A percentile compares a stretch with the other conserved stretches of the same genome.
Evolutionary conservation across 2,113 vertebrate species (phyloP).

Genomic region (Ondatra zibethicus): DNA sequence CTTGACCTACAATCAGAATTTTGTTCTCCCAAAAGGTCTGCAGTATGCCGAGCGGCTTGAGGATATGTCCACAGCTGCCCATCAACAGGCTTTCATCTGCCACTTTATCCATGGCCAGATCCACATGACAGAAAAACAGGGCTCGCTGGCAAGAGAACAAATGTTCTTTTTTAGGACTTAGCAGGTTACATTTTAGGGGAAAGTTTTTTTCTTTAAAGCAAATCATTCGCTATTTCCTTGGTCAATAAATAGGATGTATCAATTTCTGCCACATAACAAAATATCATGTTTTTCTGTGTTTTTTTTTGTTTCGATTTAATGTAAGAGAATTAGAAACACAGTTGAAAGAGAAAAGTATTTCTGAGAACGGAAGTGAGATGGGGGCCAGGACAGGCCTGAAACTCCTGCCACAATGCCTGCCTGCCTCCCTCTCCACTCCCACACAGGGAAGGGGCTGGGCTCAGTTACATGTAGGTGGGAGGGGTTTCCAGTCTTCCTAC

Average conservation of each 20-base stretch:
- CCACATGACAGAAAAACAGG: neutral
- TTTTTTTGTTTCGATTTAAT: neutral
- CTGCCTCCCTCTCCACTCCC: neutral
- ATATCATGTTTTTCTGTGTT: neutral
- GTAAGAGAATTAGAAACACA: neutral
- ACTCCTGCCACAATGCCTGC: neutral
- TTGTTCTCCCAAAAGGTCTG: neutral
- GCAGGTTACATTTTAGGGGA: neutral
- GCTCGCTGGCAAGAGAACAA: neutral
- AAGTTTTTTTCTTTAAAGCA: neutral
- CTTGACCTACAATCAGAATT: neutral
- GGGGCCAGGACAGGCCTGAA: neutral
- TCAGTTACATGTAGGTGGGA: neutral
- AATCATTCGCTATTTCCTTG: neutral
- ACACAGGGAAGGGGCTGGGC: neutral
- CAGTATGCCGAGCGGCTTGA: neutral
- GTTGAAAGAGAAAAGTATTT: neutral
- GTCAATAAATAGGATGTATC: neutral
- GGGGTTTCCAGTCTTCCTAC: neutral
- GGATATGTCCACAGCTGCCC: neutral
- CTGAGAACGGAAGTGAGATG: neutral
- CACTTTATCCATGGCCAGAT: neutral
- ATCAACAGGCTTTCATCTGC: no score
- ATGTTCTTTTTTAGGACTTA: neutral
- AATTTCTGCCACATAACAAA: slow-evolving; percentile 19